phyloP scores from a whole-genome alignment of 1,140 invertebrate genomes.

The Meloidogyne chitwoodi region DNA sequence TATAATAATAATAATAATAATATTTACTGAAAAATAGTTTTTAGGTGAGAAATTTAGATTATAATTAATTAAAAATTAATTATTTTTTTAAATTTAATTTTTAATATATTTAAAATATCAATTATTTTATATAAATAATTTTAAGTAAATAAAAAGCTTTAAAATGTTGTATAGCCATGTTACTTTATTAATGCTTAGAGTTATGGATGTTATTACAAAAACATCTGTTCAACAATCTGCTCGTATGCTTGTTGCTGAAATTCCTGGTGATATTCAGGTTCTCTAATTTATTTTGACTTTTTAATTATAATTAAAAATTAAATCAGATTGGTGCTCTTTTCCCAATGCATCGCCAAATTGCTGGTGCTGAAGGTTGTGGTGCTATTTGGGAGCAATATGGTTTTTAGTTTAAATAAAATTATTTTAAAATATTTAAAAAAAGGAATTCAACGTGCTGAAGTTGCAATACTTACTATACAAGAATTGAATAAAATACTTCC shows the following conservation, averaged over 20 bases:
- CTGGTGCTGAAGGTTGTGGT: constrained; percentile 67
- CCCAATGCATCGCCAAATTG: constrained; percentile 69
- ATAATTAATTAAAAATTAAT: too few species aligned
- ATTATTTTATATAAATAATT: too few species aligned
- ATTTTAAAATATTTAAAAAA: neutral
- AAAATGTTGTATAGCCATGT: constrained; percentile 38
- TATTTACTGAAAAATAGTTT: too few species aligned
- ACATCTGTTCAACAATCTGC: constrained; percentile 59
- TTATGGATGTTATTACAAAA: constrained; percentile 56
- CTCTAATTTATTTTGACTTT: neutral
- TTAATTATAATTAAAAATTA: neutral
- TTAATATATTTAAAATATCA: too few species aligned
- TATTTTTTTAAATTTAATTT: too few species aligned
- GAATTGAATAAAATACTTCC: constrained; percentile 65
- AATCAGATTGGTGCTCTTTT: constrained; percentile 70
- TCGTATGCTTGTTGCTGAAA: constrained; percentile 56
- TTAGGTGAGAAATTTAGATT: too few species aligned
- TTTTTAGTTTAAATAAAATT: neutral
- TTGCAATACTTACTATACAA: constrained; percentile 67
- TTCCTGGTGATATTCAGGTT: constrained; percentile 59
- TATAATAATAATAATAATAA: too few species aligned
- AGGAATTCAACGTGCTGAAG: constrained; percentile 72
- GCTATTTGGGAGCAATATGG: constrained; percentile 69
- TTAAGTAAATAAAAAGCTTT: too few species aligned
- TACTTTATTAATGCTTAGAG: constrained; percentile 33